Conservation (phyloP, 2,888 invertebrate species). For the Eurois occulta region DNA sequence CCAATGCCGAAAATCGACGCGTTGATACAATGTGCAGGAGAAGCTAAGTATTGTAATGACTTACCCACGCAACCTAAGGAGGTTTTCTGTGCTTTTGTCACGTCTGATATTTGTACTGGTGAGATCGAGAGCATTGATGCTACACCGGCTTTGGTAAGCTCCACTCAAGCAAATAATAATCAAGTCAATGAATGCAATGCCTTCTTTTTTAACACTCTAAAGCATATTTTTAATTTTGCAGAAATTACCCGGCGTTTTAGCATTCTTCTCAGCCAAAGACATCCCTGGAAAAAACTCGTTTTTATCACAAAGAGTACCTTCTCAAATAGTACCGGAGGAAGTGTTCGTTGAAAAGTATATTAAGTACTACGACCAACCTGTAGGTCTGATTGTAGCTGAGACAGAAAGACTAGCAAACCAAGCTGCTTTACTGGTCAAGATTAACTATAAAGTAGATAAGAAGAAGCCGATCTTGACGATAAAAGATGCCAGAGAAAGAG, state of each 20-base stretch:
- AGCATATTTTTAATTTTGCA: slow-evolving; percentile 74
- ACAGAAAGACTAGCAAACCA: slow-evolving; percentile 89
- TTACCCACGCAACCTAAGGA: slow-evolving; percentile 90
- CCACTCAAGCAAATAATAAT: background rate
- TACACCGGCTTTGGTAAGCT: slow-evolving; percentile 91
- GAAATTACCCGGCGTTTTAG: slow-evolving; percentile 92
- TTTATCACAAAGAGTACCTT: slow-evolving; percentile 74
- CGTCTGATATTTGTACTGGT: slow-evolving; percentile 89
- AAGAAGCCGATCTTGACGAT: slow-evolving; percentile 79
- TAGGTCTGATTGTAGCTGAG: slow-evolving; percentile 93
- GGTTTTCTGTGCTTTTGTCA: slow-evolving; percentile 92
- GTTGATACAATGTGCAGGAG: slow-evolving; percentile 91
- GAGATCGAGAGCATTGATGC: slow-evolving; percentile 91
- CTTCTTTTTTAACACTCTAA: background rate
- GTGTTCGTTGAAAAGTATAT: slow-evolving; percentile 89
- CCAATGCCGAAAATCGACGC: slow-evolving; percentile 92
- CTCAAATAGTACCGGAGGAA: slow-evolving; percentile 79
- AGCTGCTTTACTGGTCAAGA: slow-evolving; percentile 90
- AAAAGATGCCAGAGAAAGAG: slow-evolving; percentile 75
- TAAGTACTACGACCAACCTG: slow-evolving; percentile 92
- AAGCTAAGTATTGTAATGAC: slow-evolving; percentile 92
- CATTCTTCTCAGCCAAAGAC: slow-evolving; percentile 92
- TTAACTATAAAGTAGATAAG: slow-evolving; percentile 87
- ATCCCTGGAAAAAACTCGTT: slow-evolving; percentile 92
- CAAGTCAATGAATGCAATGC: background rate